Evolutionary conservation across 2,113 vertebrate genomes (phyloP).

Genomic region (Trinectes maculatus): DNA sequence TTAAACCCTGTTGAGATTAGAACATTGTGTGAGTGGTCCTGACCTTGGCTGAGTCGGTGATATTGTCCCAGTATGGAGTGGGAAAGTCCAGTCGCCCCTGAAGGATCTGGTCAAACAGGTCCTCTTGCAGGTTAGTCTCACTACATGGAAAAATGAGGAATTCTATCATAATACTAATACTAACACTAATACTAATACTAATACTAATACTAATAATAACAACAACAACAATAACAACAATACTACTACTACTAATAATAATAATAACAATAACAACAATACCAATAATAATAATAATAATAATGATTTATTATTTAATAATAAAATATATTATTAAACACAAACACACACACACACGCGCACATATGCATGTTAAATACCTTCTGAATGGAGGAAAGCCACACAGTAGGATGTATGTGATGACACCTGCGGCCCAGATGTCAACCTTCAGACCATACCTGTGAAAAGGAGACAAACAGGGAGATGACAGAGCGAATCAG

Average conservation of each 20-base stretch:
- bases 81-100: conserved; percentile 92
- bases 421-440: conserved; percentile 97
- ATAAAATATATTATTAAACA: no score
- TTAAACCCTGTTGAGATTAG: not conserved
- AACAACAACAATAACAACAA: no score
- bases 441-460: conserved; percentile 98
- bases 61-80: conserved; percentile 97
- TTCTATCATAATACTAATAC: no score
- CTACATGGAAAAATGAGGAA: conserved; percentile 77
- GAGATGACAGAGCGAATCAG: conserved; percentile 1
- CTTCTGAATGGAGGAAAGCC: conserved; percentile 98
- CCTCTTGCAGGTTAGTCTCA: conserved; percentile 95
- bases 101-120: conserved; percentile 97
- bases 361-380: no score
- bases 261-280: no score
- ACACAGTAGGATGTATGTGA: conserved; percentile 96
- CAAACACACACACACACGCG: no score
- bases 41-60: conserved; percentile 95
- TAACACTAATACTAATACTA: no score
- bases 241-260: no score
- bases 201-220: no score
- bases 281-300: no score
- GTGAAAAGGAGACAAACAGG: conserved; percentile 22
- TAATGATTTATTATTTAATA: no score
- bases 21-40: not conserved